Conservation (phyloP, 1,140 invertebrate species). For the Helicoverpa armigera region DNA sequence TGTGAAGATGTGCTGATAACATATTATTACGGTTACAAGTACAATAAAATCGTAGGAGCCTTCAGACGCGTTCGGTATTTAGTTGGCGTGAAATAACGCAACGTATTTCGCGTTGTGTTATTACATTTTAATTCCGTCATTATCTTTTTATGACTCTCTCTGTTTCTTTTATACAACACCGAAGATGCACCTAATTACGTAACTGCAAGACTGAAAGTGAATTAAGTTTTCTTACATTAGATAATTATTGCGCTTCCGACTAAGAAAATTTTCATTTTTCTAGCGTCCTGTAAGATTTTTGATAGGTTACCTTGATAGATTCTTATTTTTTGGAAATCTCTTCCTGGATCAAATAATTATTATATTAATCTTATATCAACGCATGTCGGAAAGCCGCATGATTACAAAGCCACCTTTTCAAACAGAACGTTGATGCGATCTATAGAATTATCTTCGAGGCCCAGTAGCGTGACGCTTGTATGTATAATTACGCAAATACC, state of each 20-base stretch:
- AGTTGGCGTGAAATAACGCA: constrained; percentile 64
- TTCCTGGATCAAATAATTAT: too few species aligned
- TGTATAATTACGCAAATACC: constrained; percentile 23
- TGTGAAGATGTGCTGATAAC: constrained; percentile 63
- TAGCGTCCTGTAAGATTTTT: too few species aligned
- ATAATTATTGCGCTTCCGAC: neutral
- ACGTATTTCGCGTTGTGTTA: constrained; percentile 58
- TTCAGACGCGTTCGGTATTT: constrained; percentile 61
- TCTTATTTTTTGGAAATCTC: too few species aligned
- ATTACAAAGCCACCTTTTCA: neutral
- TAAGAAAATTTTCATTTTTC: too few species aligned
- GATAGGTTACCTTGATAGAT: too few species aligned
- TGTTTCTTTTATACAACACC: constrained; percentile 33
- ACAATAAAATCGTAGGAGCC: constrained; percentile 61
- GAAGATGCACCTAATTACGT: neutral
- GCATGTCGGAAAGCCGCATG: neutral
- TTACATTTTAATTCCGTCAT: constrained; percentile 60
- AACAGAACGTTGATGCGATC: neutral
- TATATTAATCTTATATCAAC: too few species aligned
- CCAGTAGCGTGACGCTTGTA: constrained; percentile 10
- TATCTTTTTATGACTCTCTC: constrained; percentile 54
- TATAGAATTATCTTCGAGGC: constrained; percentile 8
- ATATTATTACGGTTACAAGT: constrained; percentile 58
- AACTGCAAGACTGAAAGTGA: neutral
- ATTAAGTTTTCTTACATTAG: neutral